Percentiles rank a stretch among this genome's conserved stretches.
These are phyloP conservation scores for Raja brachyura DNA, from an alignment of 2,113 vertebrate genomes.

Conservation along the genomic window DNA sequence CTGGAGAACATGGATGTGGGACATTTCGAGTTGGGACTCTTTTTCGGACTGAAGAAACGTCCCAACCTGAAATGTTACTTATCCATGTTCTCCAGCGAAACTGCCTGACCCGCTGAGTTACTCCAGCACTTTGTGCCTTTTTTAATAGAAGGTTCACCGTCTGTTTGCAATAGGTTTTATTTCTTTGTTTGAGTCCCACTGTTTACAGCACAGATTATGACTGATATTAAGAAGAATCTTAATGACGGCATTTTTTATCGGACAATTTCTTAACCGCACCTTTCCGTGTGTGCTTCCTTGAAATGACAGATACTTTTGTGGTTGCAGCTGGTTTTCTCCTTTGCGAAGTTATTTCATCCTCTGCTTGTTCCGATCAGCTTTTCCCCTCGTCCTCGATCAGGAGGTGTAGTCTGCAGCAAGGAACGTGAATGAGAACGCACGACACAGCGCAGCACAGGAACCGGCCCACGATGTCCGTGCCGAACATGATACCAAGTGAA, in stretches of 20 bases:
- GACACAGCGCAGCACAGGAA: too few relatives aligned
- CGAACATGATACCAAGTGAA: too few relatives aligned
- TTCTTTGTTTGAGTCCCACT: neutral
- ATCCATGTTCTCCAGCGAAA: too few relatives aligned
- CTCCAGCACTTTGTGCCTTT: too few relatives aligned
- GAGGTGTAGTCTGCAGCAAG: neutral
- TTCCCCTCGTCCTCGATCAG: neutral
- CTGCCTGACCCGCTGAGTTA: too few relatives aligned
- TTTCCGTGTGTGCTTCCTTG: neutral
- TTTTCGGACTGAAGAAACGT: too few relatives aligned
- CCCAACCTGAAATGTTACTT: too few relatives aligned
- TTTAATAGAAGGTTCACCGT: neutral
- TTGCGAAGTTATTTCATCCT: neutral
- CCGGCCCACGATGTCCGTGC: too few relatives aligned
- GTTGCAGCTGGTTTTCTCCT: neutral
- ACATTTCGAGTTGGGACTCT: too few relatives aligned
- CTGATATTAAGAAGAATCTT: neutral
- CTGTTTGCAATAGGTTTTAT: neutral
- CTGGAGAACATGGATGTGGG: too few relatives aligned
- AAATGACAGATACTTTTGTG: neutral
- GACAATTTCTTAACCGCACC: neutral
- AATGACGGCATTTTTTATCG: neutral
- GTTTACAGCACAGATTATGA: neutral
- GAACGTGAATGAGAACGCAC: neutral
- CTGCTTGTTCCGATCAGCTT: neutral